Percentiles rank a stretch among this genome's conserved stretches.
Conservation (phyloP, 1,140 invertebrate genomes). For the Danaus melanippus region DNA sequence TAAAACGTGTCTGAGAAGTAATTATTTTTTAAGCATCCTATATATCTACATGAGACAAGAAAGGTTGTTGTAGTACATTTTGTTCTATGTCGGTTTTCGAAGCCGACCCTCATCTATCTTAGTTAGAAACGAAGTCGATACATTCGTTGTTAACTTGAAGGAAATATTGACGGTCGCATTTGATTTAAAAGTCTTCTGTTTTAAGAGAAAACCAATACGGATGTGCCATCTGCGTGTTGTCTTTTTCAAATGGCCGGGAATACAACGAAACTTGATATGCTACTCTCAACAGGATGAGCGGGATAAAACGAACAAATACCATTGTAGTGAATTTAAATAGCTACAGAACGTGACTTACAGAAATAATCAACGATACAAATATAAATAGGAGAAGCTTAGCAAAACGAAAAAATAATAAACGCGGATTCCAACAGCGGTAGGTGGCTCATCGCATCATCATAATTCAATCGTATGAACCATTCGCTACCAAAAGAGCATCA, state of each 20-base stretch:
- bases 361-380: conserved; percentile 50
- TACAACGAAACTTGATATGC: conserved; percentile 55
- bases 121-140: conserved; percentile 44
- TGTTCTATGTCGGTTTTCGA: conserved; percentile 27
- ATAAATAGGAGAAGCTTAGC: conserved; percentile 34
- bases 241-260: conserved; percentile 60
- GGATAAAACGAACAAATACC: conserved; percentile 51
- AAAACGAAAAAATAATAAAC: conserved; percentile 63
- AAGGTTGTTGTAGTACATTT: conserved; percentile 3
- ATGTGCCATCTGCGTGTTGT: conserved; percentile 62
- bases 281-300: conserved; percentile 40
- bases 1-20: no score
- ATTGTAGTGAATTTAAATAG: conserved; percentile 44
- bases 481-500: conserved; percentile 68
- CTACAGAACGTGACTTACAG: conserved; percentile 45
- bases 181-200: conserved; percentile 64
- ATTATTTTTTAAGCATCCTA: no score
- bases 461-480: conserved; percentile 62
- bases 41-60: no score
- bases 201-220: conserved; percentile 66
- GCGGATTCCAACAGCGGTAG: conserved; percentile 50
- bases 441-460: conserved; percentile 67
- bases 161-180: conserved; percentile 61
- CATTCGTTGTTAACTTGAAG: conserved; percentile 53
- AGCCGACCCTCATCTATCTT: conserved; percentile 51